phyloP scores from a whole-genome alignment of 1,140 invertebrate species.

The Temnothorax longispinosus region DNA sequence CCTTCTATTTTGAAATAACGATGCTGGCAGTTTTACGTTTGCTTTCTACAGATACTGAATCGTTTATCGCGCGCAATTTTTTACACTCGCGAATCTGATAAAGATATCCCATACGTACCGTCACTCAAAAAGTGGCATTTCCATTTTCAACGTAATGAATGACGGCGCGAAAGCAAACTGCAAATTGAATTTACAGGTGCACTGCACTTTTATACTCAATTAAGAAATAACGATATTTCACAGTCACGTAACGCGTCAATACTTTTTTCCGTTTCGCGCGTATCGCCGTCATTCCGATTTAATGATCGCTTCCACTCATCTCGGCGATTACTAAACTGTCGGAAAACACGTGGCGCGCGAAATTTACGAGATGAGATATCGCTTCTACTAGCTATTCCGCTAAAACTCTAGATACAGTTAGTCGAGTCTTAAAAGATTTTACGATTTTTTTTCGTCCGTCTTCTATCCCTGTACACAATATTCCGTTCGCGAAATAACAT shows the following conservation, averaged over 20 bases:
- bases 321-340: conserved; percentile 12
- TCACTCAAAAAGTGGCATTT: conserved; percentile 6
- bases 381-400: conserved; percentile 45
- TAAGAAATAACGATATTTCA: conserved; percentile 34
- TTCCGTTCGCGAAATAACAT: neutral
- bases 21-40: neutral
- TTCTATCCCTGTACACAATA: conserved; percentile 23
- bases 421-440: conserved; percentile 32
- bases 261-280: neutral
- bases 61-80: neutral
- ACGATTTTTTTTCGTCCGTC: conserved; percentile 30
- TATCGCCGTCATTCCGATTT: conserved; percentile 29
- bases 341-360: conserved; percentile 26
- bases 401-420: conserved; percentile 63
- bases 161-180: conserved; percentile 3
- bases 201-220: conserved; percentile 35
- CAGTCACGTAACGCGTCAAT: neutral
- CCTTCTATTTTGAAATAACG: neutral
- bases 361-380: conserved; percentile 53
- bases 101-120: conserved; percentile 7
- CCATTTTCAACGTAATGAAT: conserved; percentile 31
- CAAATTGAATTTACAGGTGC: conserved; percentile 35
- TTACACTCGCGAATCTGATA: conserved; percentile 23
- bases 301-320: conserved; percentile 12
- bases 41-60: neutral